Evolutionary conservation across 37 sponge, comb jelly and placozoan species (phyloP), one percentile per base, ranked within the genome.

Genomic region (Geodia barretti): DNA sequence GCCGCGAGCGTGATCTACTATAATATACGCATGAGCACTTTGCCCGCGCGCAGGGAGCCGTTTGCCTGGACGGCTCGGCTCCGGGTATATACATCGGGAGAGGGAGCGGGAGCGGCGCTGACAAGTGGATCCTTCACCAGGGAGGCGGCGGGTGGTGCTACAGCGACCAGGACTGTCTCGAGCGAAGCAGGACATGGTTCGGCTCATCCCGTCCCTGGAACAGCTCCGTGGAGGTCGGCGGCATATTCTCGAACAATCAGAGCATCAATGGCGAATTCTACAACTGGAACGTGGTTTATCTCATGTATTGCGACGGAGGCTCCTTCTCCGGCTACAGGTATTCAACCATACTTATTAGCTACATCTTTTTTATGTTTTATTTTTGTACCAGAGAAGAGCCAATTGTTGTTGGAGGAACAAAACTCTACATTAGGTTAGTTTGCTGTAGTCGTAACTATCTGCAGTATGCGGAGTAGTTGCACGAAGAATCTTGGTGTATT

Each of bases 261-360:
- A 31, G 33, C 5, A 72, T 62, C 62, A 94, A 94, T 68, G 91
- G 91, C 24, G 79, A 84, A 38, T 94, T 91, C 79, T 83, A 79
- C 41, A 47, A 87, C 70, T 94, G 89, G 88, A 88, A 86, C 39
- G 72, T 94, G 29, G 89, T 81, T 30, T 91, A 59, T 47, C n/a
- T 94, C n/a, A 72, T 41, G 47, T 94, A 94, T 79, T 94, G 95
- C 84, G 95, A 94, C 83, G 95, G 95, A 39, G 89, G 83, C 1
- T 94, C 95, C 0, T 94, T 91, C 65, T 68, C 95, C 38, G 86
- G 92, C 4, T 59, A 88, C 67, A 58, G 76, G 93, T 93, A 47
- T 17, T n/a, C n/a, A n/a, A n/a, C n/a, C n/a, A n/a, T n/a, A n/a
- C n/a, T n/a, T n/a, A n/a, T n/a, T n/a, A n/a, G n/a, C n/a, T n/a